Conservation (phyloP, 2,797 vertebrate genomes). For the Melanotaenia pygmaea region DNA sequence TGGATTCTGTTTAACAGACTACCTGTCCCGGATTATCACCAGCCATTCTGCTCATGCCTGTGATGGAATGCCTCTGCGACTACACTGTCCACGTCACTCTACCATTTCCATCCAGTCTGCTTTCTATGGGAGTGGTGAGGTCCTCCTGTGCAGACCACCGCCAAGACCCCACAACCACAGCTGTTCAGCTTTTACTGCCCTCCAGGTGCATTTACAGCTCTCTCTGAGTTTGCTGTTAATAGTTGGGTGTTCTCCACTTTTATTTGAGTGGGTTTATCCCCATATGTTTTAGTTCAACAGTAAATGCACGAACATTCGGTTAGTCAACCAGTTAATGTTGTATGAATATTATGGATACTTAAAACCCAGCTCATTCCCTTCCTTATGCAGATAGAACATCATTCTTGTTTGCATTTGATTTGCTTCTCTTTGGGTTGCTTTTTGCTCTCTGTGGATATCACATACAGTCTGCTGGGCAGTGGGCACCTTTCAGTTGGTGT, state of each 20-base stretch:
- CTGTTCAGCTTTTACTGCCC: constrained; percentile 89
- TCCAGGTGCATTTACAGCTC: constrained; percentile 86
- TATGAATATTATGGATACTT: not conserved
- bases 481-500: not conserved
- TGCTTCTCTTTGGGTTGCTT: not conserved
- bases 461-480: not conserved
- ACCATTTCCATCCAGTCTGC: constrained; percentile 93
- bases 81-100: constrained; percentile 94
- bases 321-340: not conserved
- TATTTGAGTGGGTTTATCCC: not conserved
- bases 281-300: not conserved
- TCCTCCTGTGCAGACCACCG: constrained; percentile 69
- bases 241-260: not conserved
- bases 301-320: not conserved
- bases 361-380: not conserved
- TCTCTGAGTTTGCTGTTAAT: constrained; percentile 1
- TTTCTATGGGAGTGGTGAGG: constrained; percentile 85
- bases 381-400: not conserved
- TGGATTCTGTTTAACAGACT: constrained; percentile 80
- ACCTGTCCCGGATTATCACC: constrained; percentile 93
- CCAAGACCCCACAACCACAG: constrained; percentile 62
- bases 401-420: constrained; percentile 19
- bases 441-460: not conserved
- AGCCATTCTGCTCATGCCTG: constrained; percentile 92
- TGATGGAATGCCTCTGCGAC: constrained; percentile 89